A percentile compares a stretch with the other conserved stretches of the same genome.
phyloP scores from a whole-genome alignment of 2,113 vertebrate genomes.

The Manacus vitellinus region DNA sequence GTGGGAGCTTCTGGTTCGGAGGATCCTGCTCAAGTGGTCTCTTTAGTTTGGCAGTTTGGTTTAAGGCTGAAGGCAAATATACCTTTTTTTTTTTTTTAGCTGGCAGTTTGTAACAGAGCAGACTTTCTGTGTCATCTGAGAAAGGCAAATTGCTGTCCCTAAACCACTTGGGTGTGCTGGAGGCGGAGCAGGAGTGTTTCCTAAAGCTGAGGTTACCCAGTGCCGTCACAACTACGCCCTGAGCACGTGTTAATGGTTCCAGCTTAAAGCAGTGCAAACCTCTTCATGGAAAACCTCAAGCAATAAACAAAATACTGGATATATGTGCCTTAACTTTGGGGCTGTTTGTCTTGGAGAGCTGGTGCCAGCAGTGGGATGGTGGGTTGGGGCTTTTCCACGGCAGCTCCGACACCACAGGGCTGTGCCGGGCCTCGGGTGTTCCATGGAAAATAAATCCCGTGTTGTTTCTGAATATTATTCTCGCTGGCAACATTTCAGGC shows the following conservation, averaged over 20 bases:
- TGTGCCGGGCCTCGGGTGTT: accelerated
- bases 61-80: neutral
- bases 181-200: neutral
- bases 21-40: neutral
- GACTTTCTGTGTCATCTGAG: neutral
- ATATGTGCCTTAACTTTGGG: neutral
- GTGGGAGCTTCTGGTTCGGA: neutral
- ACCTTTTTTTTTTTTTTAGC: neutral
- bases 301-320: neutral
- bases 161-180: neutral
- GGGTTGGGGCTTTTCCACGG: neutral
- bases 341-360: neutral
- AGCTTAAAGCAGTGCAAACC: neutral
- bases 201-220: neutral
- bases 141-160: neutral
- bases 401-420: neutral
- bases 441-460: neutral
- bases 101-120: neutral
- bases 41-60: neutral
- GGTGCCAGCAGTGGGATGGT: neutral
- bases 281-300: neutral
- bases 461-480: neutral
- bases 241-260: neutral
- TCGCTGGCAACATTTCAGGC: neutral
- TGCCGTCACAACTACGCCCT: neutral